Base-by-base conservation (phyloP, 2,888 invertebrate genomes). In the Agonopterix heracliana region DNA sequence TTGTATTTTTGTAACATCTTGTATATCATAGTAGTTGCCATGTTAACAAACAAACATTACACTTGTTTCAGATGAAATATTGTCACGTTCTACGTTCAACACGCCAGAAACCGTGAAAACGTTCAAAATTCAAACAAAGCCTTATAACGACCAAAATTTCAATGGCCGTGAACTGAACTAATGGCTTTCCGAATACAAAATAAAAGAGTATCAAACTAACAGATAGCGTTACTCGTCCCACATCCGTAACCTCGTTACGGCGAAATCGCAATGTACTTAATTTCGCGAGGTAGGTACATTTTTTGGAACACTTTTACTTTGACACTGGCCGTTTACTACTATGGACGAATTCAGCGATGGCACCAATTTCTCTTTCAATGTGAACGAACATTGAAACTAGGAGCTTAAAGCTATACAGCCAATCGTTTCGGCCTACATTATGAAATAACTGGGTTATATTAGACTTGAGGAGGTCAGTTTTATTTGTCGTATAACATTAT, bases 231-330 rank as follows among this genome's bases (percentile, higher is more conserved):
- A 81, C 78, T 84, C 80, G 86, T 75, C 87, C 87, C 73, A 88
- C 84, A 82, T 86, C 66, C 54, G 58, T 74, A 79, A 76, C 87
- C 88, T 74, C 76, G 86, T 84, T 85, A 71, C 75, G 72, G 83
- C 84, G 82, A 87, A 87, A 87, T 86, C 83, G 87, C 87, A 81
- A 85, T 84, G 85, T 83, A 26, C 26, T 26, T 26, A 85, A 86
- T 86, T 88, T 88, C 76, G 88, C 87, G 82, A 85, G 74, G 78
- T 64, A 38, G 51, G 54, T 75, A 76, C 77, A 81, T 84, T 83
- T 61, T 86, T 86, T 75, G 85, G 84, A 87, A 85, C 87, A 87
- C 87, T 87, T 87, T 88, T 88, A 88, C 87, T 88, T 83, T 64
- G 80, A 68, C 80, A 76, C 69, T 70, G 68, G 68, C 72, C 76